Evolutionary conservation across 2,113 vertebrate species (phyloP).

Genomic region (Nycticebus coucang): DNA sequence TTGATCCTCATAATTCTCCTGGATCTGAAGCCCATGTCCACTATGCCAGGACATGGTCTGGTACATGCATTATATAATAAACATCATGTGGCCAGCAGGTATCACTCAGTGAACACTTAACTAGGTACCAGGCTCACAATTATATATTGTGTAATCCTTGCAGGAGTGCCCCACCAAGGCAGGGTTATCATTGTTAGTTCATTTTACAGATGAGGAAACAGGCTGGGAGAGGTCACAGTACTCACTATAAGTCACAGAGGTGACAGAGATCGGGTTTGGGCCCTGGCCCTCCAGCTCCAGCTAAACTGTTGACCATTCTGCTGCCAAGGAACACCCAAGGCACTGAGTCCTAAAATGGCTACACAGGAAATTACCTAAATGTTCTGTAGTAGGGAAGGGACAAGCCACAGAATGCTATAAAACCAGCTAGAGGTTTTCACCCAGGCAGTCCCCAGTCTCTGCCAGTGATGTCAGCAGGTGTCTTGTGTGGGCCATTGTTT

Average conservation of each 20-base stretch:
- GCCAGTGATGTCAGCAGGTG: fast-evolving
- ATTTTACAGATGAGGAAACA: neutral
- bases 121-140: neutral
- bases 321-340: neutral
- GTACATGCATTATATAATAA: neutral
- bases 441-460: neutral
- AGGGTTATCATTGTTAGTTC: neutral
- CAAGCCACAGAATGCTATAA: neutral
- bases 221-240: neutral
- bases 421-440: fast-evolving
- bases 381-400: neutral
- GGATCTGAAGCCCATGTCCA: neutral
- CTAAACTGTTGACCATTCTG: neutral
- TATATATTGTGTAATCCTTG: neutral
- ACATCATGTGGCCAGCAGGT: neutral
- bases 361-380: too few relatives aligned
- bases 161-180: neutral
- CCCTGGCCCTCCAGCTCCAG: neutral
- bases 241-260: neutral
- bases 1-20: neutral
- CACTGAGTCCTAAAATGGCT: neutral
- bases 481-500: neutral
- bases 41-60: neutral
- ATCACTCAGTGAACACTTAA: neutral
- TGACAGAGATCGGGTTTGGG: neutral